Base-by-base conservation (phyloP, 2,888 invertebrate species). In the Anagyrus pseudococci region DNA sequence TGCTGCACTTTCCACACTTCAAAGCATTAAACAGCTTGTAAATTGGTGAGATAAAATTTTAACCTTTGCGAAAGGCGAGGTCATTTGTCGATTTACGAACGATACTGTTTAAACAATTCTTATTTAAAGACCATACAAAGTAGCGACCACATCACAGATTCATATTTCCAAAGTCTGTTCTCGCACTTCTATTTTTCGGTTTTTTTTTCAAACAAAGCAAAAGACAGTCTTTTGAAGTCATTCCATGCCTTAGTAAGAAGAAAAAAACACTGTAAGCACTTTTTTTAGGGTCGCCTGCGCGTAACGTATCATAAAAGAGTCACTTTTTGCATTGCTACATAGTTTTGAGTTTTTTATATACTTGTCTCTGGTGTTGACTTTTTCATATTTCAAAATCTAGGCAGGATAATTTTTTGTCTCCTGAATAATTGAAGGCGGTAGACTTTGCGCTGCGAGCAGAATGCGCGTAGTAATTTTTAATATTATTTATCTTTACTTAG, bases 1-100 rank as follows among this genome's bases (percentile, higher is more conserved):
- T 68, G 69, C 62, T 70, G 72, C 70, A 70, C 68, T 71, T 72
- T 69, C 69, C 64, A 71, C 68, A 69, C 56, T 66, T 69, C 63
- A 71, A 69, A 69, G 62, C 52, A 66, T 69, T 68, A 67, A 58
- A 68, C 68, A 69, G 58, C 71, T 71, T 68, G 2, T 2, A 54
- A 58, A 67, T 58, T 59, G 57, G 64, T 70, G 64, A 71, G 8
- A 37, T 37, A 66, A 60, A 58, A 69, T 67, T 67, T 68, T 67
- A 71, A 66, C 62, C 67, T 65, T 60, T 50, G 61, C 71, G 59
- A 66, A 68, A 72, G 68, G 69, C 69, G 61, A 72, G 71, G 68
- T 73, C 71, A 72, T 68, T 72, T 62, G 61, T 73, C 56, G 47
- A 58, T 66, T 65, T 58, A 43, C 55, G 37, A 62, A 62, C 52